These are phyloP conservation scores for Hydropsyche tenuis DNA, from an alignment of 1,140 invertebrate genomes.

Conservation along the genomic window DNA sequence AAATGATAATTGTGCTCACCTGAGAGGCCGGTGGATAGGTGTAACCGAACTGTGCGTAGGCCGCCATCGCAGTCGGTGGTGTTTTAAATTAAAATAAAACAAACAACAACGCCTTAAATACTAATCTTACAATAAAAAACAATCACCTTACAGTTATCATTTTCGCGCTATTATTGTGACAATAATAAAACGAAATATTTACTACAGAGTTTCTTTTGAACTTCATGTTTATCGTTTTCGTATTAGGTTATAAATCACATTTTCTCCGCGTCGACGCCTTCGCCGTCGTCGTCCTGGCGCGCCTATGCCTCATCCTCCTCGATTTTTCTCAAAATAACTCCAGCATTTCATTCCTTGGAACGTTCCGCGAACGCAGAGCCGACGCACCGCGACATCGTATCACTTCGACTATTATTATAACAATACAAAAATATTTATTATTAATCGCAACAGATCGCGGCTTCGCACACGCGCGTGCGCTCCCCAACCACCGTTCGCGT, in stretches of 20 bases:
- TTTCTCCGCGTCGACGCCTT: slow-evolving; percentile 25
- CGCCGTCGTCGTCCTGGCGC: slow-evolving; percentile 21
- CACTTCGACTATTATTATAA: background rate
- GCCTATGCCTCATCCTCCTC: slow-evolving; percentile 9
- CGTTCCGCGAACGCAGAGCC: too few species aligned
- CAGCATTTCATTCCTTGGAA: too few species aligned
- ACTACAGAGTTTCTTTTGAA: slow-evolving; percentile 4
- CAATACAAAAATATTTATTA: background rate
- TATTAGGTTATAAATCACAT: slow-evolving; percentile 13
- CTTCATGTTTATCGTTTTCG: background rate
- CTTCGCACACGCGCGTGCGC: slow-evolving; percentile 20
- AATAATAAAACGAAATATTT: slow-evolving; percentile 6
- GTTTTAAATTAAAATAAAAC: slow-evolving; percentile 2
- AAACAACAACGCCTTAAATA: slow-evolving; percentile 25
- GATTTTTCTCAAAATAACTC: too few species aligned
- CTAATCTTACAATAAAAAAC: slow-evolving; percentile 32
- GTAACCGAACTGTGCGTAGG: slow-evolving; percentile 79
- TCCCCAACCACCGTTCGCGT: slow-evolving; percentile 14
- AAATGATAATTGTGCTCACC: slow-evolving; percentile 61
- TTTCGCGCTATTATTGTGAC: background rate
- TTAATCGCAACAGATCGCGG: background rate
- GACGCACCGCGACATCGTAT: too few species aligned
- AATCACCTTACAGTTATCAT: slow-evolving; percentile 34
- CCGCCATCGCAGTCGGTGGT: slow-evolving; percentile 64
- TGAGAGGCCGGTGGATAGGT: slow-evolving; percentile 75